Percentiles rank a stretch among this genome's conserved stretches.
Conservation (phyloP, 2,888 invertebrate genomes). For the Ephialtes manifestator region DNA sequence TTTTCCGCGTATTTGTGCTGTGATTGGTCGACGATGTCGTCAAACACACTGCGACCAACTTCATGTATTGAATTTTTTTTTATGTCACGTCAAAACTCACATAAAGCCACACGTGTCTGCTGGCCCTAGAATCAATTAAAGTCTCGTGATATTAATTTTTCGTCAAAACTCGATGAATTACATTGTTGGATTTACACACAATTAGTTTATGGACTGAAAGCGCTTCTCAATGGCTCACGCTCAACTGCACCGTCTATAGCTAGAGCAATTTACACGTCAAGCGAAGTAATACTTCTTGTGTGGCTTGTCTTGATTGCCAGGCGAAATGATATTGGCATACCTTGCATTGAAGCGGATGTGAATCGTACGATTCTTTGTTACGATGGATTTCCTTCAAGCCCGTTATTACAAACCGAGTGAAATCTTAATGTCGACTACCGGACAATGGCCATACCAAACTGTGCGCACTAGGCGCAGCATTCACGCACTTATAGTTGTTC, state of each 20-base stretch:
- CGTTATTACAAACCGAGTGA: slow-evolving; percentile 57
- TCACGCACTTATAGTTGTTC: background rate
- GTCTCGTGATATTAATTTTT: too few species aligned
- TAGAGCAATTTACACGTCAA: slow-evolving; percentile 40
- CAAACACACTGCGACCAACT: too few species aligned
- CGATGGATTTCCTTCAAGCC: slow-evolving; percentile 41
- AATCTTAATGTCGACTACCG: slow-evolving; percentile 49
- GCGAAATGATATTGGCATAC: background rate
- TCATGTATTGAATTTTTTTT: too few species aligned
- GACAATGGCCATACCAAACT: slow-evolving; percentile 60
- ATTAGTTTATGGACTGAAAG: background rate
- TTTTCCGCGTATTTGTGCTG: too few species aligned
- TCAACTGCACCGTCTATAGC: slow-evolving; percentile 13
- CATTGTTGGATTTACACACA: too few species aligned
- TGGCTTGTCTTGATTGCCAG: background rate
- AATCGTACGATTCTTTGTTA: background rate
- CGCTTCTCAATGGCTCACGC: background rate
- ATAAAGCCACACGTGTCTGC: too few species aligned
- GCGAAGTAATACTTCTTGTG: background rate
- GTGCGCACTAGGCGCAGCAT: background rate
- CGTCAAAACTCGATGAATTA: too few species aligned
- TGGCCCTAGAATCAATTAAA: too few species aligned
- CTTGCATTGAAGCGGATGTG: background rate
- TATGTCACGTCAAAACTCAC: too few species aligned
- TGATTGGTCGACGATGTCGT: too few species aligned